phyloP scores from a whole-genome alignment of 2,113 vertebrate species.

The Dermatemys mawii region DNA sequence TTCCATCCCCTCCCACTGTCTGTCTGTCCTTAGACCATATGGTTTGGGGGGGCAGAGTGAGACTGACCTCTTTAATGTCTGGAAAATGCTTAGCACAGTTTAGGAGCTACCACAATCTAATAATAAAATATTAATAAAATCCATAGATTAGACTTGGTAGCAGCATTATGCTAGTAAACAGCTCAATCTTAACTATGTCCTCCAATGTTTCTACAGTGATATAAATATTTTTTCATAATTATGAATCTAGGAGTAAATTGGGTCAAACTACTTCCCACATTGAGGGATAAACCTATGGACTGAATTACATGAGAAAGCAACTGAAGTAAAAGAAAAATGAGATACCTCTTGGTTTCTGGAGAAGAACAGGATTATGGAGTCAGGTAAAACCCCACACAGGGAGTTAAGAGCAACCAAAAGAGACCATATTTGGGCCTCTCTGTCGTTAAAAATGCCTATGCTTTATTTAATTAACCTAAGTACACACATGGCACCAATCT shows the following conservation, averaged over 20 bases:
- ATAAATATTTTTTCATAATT: neutral
- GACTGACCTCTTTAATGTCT: neutral
- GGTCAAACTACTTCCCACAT: neutral
- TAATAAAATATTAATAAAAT: neutral
- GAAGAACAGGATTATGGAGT: neutral
- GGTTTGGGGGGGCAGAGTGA: neutral
- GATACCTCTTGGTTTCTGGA: fast-evolving
- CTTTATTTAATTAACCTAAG: constrained; percentile 3
- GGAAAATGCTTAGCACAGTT: neutral
- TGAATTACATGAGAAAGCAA: neutral
- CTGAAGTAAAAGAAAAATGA: neutral
- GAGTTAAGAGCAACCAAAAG: neutral
- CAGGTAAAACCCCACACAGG: neutral
- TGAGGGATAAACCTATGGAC: neutral
- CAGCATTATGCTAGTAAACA: neutral
- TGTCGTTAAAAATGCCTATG: neutral
- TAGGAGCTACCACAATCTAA: neutral
- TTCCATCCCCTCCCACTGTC: neutral
- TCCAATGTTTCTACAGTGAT: neutral
- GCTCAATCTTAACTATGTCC: neutral
- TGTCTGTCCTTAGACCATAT: neutral
- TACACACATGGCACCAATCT: neutral
- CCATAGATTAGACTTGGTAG: neutral
- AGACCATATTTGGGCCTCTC: neutral
- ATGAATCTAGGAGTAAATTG: neutral